A percentile compares a stretch with the other conserved stretches of the same genome.
Conservation (phyloP, 2,797 vertebrate species). For the Coluber constrictor region DNA sequence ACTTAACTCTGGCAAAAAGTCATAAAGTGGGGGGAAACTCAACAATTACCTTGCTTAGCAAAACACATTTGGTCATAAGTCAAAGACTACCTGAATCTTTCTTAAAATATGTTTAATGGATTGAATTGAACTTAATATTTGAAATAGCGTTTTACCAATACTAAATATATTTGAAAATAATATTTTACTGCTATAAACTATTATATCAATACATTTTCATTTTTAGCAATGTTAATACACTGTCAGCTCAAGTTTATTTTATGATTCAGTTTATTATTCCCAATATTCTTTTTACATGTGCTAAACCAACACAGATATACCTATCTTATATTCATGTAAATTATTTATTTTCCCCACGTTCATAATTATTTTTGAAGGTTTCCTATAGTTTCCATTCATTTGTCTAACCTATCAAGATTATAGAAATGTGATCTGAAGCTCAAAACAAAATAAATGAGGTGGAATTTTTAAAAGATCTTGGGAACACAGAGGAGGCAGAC, state of each 20-base stretch:
- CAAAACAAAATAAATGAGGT: background rate
- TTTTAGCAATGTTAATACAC: background rate
- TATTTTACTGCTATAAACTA: background rate
- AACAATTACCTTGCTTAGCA: background rate
- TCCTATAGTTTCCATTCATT: background rate
- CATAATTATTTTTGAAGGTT: background rate
- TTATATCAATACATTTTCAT: background rate
- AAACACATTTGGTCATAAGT: background rate
- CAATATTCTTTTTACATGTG: background rate
- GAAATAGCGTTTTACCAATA: background rate
- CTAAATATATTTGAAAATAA: background rate
- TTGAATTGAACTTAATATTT: background rate
- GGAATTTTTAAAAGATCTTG: background rate
- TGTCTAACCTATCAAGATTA: background rate
- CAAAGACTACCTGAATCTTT: background rate
- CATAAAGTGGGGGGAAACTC: background rate
- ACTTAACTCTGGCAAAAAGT: background rate
- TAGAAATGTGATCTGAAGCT: background rate
- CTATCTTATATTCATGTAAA: background rate
- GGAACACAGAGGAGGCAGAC: background rate
- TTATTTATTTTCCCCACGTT: background rate
- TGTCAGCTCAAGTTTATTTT: background rate
- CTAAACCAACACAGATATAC: background rate
- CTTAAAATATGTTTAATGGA: background rate
- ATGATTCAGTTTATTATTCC: background rate